Evolutionary conservation across 2,888 invertebrate species (phyloP), one percentile per base, ranked within the genome.

Genomic region (Encarsia formosa): DNA sequence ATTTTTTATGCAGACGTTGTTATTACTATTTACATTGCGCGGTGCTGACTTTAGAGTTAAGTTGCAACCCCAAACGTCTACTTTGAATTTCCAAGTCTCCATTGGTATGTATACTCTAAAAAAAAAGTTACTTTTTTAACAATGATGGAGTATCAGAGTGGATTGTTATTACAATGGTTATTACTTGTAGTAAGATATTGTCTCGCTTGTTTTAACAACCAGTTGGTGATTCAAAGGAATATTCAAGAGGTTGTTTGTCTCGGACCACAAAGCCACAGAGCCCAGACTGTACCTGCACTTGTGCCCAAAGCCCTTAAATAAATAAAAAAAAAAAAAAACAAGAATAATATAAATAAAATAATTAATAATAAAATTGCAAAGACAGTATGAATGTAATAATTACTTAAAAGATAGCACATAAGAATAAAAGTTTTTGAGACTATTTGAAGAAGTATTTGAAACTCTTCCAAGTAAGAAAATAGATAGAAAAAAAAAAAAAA

Each of bases 271-370:
- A n/a, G 75, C 77, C 32, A 78, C 70, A 4, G 77, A 76, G 24
- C 76, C 77, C 52, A 78, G 65, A 56, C 76, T 77, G 58, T 78
- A 78, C 46, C 69, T 74, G 54, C 78, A 78, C 61, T 75, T 75
- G 59, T 75, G 76, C 5, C 75, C 74, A 34, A 78, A 65, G 1
- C 77, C 78, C 77, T 77, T 46, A 40, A 54, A 47, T 29, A 45
- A 41, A 16, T 42, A 13, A 23, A 20, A 15, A 31, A n/a, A n/a
- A n/a, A n/a, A n/a, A n/a, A n/a, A n/a, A n/a, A n/a, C n/a, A n/a
- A n/a, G n/a, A n/a, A n/a, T n/a, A n/a, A n/a, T n/a, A n/a, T n/a
- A n/a, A n/a, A n/a, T n/a, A n/a, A n/a, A n/a, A n/a, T n/a, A n/a
- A n/a, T n/a, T n/a, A n/a, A n/a, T n/a, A n/a, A n/a, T n/a, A n/a